These are phyloP conservation scores for Mayetiola destructor DNA, from an alignment of 2,888 invertebrate genomes.

Conservation along the genomic window DNA sequence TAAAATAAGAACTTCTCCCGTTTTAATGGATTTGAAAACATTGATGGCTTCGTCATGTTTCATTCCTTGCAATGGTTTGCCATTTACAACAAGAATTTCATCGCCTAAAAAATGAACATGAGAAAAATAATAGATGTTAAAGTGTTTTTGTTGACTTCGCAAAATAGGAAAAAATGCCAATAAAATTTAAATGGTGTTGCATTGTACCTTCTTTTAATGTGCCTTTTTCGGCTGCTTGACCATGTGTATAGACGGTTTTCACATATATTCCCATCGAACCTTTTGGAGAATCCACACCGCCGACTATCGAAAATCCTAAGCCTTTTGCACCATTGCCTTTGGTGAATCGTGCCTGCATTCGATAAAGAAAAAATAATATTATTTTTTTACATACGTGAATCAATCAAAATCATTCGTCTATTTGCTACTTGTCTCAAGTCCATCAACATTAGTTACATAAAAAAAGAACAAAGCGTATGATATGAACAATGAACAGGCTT, in stretches of 20 bases:
- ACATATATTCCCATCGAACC: slow-evolving; percentile 81
- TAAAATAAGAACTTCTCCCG: slow-evolving; percentile 58
- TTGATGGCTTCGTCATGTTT: slow-evolving; percentile 67
- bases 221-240: slow-evolving; percentile 70
- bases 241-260: slow-evolving; percentile 71
- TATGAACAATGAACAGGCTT: no score
- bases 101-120: slow-evolving; percentile 43
- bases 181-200: not conserved
- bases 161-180: not conserved
- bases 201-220: slow-evolving; percentile 63
- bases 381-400: not conserved
- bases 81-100: slow-evolving; percentile 66
- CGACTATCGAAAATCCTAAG: slow-evolving; percentile 79
- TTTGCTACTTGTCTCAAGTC: no score
- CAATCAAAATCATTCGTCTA: no score
- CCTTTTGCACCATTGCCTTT: slow-evolving; percentile 76
- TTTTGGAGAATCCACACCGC: slow-evolving; percentile 70
- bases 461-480: no score
- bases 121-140: not conserved
- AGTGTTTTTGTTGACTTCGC: not conserved
- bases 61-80: slow-evolving; percentile 58
- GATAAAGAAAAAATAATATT: not conserved
- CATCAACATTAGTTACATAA: no score
- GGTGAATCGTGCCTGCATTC: slow-evolving; percentile 44
- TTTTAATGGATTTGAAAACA: slow-evolving; percentile 63